These are phyloP conservation scores for Uloborus plumipes DNA, from an alignment of 2,888 invertebrate species.

Conservation along the genomic window DNA sequence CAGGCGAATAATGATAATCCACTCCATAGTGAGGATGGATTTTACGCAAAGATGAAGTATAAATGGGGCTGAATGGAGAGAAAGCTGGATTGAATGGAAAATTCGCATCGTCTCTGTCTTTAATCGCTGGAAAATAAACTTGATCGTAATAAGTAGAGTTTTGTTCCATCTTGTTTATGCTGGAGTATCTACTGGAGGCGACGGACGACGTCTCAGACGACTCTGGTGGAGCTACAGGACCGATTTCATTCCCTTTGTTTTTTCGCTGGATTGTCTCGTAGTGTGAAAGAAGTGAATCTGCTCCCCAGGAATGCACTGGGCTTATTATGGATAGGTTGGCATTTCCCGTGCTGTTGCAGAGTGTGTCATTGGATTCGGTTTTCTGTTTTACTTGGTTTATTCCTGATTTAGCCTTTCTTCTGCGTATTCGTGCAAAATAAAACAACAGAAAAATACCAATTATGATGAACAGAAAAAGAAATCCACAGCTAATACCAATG, in stretches of 20 bases:
- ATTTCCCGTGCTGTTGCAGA: slow-evolving; percentile 12
- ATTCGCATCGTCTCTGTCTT: slow-evolving; percentile 22
- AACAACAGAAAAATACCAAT: slow-evolving; percentile 25
- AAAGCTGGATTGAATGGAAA: slow-evolving; percentile 43
- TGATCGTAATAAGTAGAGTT: slow-evolving; percentile 31
- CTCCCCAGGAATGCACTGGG: slow-evolving; percentile 52
- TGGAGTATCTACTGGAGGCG: slow-evolving; percentile 43
- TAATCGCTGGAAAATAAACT: slow-evolving; percentile 16
- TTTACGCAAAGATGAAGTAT: slow-evolving; percentile 45
- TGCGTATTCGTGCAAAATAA: slow-evolving; percentile 10
- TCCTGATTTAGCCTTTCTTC: slow-evolving; percentile 8
- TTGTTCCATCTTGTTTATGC: slow-evolving; percentile 16
- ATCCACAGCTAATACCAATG: slow-evolving; percentile 19
- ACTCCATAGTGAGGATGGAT: neutral
- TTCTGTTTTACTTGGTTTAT: slow-evolving; percentile 7
- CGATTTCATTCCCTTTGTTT: slow-evolving; percentile 16
- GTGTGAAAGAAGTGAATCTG: slow-evolving; percentile 31
- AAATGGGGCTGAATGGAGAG: slow-evolving; percentile 38
- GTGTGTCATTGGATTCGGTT: slow-evolving; percentile 32
- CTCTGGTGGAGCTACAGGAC: slow-evolving; percentile 1
- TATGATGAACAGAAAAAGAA: slow-evolving; percentile 27
- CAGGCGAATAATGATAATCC: neutral
- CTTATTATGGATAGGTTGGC: slow-evolving; percentile 46
- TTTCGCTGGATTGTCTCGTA: slow-evolving; percentile 35
- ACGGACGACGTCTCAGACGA: slow-evolving; percentile 16